These are phyloP conservation scores for Merodon equestris DNA, from an alignment of 2,888 invertebrate genomes.

Conservation along the genomic window DNA sequence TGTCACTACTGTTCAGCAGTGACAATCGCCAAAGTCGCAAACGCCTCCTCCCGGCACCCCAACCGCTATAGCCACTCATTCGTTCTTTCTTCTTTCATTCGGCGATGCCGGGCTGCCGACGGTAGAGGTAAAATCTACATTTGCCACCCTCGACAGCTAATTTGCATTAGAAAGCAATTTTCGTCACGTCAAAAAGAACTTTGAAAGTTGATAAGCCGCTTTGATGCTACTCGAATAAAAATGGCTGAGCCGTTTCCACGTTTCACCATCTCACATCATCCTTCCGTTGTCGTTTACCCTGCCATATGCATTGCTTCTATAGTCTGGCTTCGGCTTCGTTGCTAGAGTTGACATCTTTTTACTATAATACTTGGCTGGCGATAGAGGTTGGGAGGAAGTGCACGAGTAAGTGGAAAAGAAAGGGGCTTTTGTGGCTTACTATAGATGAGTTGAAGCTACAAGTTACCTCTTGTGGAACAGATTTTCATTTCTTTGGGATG, in stretches of 20 bases:
- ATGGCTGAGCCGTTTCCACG: slow-evolving; percentile 25
- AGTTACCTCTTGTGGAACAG: slow-evolving; percentile 14
- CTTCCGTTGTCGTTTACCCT: too few species aligned
- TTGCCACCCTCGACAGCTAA: slow-evolving; percentile 55
- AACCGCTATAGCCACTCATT: background rate
- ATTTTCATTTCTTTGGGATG: slow-evolving; percentile 4
- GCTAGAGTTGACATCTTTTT: background rate
- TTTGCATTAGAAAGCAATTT: slow-evolving; percentile 69
- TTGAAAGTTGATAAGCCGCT: slow-evolving; percentile 68
- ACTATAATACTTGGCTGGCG: too few species aligned
- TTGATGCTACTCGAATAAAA: slow-evolving; percentile 52
- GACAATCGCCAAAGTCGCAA: slow-evolving; percentile 24
- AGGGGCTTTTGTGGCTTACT: slow-evolving; percentile 30
- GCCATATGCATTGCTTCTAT: too few species aligned
- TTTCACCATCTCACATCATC: too few species aligned
- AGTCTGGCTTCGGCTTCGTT: slow-evolving; percentile 7
- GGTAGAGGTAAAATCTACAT: slow-evolving; percentile 48
- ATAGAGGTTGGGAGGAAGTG: too few species aligned
- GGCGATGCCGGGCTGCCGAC: slow-evolving; percentile 7
- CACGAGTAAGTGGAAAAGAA: background rate
- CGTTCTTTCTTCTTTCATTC: background rate
- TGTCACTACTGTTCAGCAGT: slow-evolving; percentile 26
- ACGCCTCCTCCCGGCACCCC: slow-evolving; percentile 3
- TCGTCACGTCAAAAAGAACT: slow-evolving; percentile 68
- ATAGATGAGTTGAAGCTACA: slow-evolving; percentile 29